A percentile compares a stretch with the other conserved stretches of the same genome.
Conservation (phyloP, 2,797 vertebrate genomes). For the Pangasius krempfi region DNA sequence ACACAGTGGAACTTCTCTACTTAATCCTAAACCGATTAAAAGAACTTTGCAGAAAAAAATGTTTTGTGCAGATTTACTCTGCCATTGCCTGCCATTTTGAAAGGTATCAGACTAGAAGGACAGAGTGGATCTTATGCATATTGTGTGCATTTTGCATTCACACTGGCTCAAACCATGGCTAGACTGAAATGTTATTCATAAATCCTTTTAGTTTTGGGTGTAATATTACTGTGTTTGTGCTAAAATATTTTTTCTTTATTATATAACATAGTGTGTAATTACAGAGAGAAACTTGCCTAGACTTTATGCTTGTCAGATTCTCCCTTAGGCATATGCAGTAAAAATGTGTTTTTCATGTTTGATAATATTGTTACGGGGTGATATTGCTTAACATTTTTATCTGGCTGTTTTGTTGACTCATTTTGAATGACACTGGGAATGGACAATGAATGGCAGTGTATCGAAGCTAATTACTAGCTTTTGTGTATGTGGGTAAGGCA, state of each 20-base stretch:
- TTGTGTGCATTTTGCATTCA: conserved; percentile 18
- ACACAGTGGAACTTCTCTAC: neutral
- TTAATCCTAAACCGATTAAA: neutral
- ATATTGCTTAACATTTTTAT: conserved; percentile 39
- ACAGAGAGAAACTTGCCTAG: neutral
- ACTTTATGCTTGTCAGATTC: neutral
- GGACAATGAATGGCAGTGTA: conserved; percentile 34
- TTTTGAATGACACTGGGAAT: conserved; percentile 27
- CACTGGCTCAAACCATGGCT: conserved; percentile 26
- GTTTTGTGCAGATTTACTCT: neutral
- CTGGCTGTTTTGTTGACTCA: conserved; percentile 11
- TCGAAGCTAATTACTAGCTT: conserved; percentile 25
- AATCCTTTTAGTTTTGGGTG: conserved; percentile 1
- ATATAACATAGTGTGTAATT: neutral
- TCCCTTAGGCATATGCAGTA: neutral
- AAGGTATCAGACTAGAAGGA: neutral
- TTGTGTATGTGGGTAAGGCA: conserved; percentile 46
- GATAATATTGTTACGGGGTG: conserved; percentile 24
- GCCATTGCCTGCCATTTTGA: neutral
- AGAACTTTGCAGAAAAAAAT: neutral
- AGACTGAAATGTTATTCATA: conserved; percentile 11
- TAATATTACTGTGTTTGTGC: conserved; percentile 24
- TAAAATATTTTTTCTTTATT: neutral
- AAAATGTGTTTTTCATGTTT: conserved; percentile 30
- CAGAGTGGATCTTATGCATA: conserved; percentile 19